Evolutionary conservation across 2,113 vertebrate species (phyloP).

Genomic region (Ifrita kowaldi): DNA sequence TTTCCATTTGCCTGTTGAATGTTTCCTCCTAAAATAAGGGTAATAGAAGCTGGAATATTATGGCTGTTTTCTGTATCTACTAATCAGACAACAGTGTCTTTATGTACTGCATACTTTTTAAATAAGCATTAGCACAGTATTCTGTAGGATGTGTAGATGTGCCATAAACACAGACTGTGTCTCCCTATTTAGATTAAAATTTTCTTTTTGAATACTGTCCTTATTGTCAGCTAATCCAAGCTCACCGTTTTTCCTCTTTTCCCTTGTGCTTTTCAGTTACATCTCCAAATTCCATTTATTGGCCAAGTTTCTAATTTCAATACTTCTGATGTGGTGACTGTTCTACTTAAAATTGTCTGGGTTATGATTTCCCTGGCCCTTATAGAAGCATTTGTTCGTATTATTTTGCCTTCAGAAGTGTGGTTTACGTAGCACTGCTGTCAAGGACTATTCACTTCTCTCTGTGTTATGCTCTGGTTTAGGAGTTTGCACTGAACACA

Average conservation of each 20-base stretch:
- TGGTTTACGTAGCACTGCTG: not conserved
- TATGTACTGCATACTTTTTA: not conserved
- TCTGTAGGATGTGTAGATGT: not conserved
- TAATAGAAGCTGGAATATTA: not conserved
- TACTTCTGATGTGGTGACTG: not conserved
- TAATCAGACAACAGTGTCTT: not conserved
- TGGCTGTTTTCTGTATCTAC: not conserved
- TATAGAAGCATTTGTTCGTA: not conserved
- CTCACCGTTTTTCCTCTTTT: not conserved
- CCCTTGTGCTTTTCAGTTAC: not conserved
- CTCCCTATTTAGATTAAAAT: not conserved
- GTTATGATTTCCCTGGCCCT: not conserved
- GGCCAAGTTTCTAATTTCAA: not conserved
- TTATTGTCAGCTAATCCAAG: not conserved
- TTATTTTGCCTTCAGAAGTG: not conserved
- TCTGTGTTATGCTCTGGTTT: not conserved
- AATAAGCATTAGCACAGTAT: not conserved
- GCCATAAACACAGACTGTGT: not conserved
- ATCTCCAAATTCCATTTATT: not conserved
- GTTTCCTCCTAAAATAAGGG: not conserved
- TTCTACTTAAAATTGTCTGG: not conserved
- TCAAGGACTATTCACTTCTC: not conserved
- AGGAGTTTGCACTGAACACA: not conserved
- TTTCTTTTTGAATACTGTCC: not conserved
- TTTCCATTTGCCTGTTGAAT: constrained; percentile 29